These are phyloP conservation scores for Ivindomyrus marchei DNA, from an alignment of 2,113 vertebrate genomes.

Conservation along the genomic window DNA sequence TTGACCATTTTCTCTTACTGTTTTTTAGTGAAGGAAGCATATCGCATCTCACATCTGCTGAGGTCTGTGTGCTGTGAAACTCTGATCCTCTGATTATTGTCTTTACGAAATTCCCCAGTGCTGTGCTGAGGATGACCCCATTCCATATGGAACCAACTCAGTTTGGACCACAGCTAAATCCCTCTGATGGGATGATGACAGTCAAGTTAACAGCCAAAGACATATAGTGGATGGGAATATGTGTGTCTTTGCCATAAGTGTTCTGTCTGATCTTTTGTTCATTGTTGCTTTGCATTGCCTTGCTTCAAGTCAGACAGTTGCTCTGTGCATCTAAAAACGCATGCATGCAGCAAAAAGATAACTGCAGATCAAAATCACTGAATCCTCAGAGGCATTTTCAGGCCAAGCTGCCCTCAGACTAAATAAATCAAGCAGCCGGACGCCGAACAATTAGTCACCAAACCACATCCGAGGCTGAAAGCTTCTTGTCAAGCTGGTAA, in stretches of 20 bases:
- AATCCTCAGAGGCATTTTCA: not conserved
- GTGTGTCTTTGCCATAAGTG: not conserved
- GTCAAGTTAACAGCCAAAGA: not conserved
- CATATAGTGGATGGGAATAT: not conserved
- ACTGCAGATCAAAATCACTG: not conserved
- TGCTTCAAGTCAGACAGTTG: not conserved
- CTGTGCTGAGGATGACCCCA: not conserved
- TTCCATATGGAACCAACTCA: not conserved
- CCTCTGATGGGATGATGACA: not conserved
- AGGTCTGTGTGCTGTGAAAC: not conserved
- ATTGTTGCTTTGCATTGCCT: not conserved
- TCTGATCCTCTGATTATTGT: not conserved
- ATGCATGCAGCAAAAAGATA: not conserved
- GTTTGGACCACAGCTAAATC: not conserved
- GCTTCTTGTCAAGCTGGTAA: not conserved
- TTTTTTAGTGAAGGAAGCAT: not conserved
- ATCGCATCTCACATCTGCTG: not conserved
- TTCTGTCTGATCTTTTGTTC: not conserved
- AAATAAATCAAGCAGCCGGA: not conserved
- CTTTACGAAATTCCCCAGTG: not conserved
- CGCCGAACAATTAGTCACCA: not conserved
- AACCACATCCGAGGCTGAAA: not conserved
- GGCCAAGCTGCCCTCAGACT: not conserved
- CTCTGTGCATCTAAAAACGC: not conserved
- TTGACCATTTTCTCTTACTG: not conserved